Conservation (phyloP, 1,140 invertebrate genomes). For the Leptoteleia sp. region DNA sequence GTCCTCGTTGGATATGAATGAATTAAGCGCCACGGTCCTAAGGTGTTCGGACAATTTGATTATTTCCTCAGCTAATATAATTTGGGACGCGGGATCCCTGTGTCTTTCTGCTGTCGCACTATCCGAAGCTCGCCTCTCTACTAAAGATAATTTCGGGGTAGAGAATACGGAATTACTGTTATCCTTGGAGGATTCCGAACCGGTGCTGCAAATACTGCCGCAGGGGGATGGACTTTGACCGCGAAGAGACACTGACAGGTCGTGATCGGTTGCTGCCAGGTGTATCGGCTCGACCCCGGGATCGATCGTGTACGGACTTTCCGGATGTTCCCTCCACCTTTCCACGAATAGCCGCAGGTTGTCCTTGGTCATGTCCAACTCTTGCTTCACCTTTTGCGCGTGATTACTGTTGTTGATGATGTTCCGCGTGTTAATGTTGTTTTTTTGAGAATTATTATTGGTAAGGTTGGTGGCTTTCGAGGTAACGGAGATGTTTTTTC, state of each 20-base stretch:
- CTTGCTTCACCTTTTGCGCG: constrained; percentile 73
- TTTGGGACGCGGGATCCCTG: constrained; percentile 75
- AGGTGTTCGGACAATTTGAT: constrained; percentile 84
- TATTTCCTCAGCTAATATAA: constrained; percentile 87
- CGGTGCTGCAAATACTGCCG: constrained; percentile 85
- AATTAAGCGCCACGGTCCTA: constrained; percentile 71
- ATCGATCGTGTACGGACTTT: constrained; percentile 91
- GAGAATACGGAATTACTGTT: constrained; percentile 25
- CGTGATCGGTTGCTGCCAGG: neutral
- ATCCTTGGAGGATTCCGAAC: constrained; percentile 69
- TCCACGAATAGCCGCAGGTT: constrained; percentile 92
- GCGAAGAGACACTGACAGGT: constrained; percentile 78
- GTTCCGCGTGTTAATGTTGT: constrained; percentile 1
- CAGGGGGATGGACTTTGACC: constrained; percentile 88
- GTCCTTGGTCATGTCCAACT: constrained; percentile 91
- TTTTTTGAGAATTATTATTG: constrained; percentile 5
- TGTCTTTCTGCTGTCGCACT: constrained; percentile 75
- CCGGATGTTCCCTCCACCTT: constrained; percentile 91
- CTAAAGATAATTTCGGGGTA: constrained; percentile 65
- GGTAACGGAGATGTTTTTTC: constrained; percentile 74
- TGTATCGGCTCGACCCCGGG: constrained; percentile 65
- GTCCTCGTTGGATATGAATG: too few relatives aligned
- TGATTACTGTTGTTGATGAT: constrained; percentile 1
- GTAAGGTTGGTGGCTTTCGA: constrained; percentile 5
- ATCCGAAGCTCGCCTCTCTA: constrained; percentile 88